These are phyloP conservation scores for Temnothorax curvispinosus DNA, from an alignment of 1,140 invertebrate genomes.

Conservation along the genomic window DNA sequence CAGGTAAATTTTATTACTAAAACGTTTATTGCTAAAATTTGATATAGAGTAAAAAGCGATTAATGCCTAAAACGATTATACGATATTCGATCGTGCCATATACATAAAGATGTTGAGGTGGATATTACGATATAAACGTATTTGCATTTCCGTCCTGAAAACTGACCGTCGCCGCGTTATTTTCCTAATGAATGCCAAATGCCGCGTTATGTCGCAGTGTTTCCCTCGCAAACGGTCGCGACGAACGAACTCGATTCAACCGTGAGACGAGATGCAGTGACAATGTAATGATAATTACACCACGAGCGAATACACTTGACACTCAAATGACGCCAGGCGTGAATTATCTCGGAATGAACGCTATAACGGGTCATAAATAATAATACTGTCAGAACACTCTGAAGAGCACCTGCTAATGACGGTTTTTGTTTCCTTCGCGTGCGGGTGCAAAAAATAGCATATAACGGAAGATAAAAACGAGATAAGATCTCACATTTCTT, in stretches of 20 bases:
- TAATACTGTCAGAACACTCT: conserved; percentile 24
- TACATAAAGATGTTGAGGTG: neutral
- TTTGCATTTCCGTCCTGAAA: conserved; percentile 14
- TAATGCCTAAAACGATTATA: neutral
- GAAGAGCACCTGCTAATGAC: conserved; percentile 47
- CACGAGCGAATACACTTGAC: conserved; percentile 42
- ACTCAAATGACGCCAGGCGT: conserved; percentile 40
- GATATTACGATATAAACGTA: conserved; percentile 5
- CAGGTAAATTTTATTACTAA: too few relatives aligned
- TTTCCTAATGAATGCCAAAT: conserved; percentile 53
- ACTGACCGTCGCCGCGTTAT: conserved; percentile 21
- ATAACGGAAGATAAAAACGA: neutral
- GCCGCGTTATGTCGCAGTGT: conserved; percentile 2
- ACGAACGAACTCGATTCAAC: conserved; percentile 2
- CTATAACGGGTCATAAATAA: conserved; percentile 37
- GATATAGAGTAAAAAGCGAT: neutral
- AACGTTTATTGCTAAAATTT: neutral
- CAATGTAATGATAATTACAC: conserved; percentile 42
- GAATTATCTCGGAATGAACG: conserved; percentile 47
- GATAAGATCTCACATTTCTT: neutral
- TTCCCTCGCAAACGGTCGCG: conserved; percentile 36
- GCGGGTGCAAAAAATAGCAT: conserved; percentile 6
- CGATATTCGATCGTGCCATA: neutral
- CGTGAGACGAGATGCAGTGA: conserved; percentile 6
- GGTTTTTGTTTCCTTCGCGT: neutral